Evolutionary conservation across 2,797 vertebrate species (phyloP).

Genomic region (Sibirionetta formosa): DNA sequence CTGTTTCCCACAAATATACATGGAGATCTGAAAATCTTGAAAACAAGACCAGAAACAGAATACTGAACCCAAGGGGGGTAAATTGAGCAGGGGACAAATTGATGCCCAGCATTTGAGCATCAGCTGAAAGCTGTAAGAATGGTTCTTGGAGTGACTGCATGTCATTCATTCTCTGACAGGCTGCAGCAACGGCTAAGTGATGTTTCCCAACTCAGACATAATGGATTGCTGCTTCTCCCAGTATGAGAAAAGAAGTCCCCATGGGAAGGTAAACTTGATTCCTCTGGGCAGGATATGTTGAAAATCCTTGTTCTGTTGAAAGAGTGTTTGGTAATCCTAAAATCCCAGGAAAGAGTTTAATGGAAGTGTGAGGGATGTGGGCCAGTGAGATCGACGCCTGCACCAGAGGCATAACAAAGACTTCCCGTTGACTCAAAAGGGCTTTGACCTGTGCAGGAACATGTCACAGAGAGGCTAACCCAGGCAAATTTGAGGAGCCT

Average conservation of each 20-base stretch:
- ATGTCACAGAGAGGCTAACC: accelerated
- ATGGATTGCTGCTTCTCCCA: background rate
- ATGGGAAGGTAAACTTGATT: background rate
- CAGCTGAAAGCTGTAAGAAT: background rate
- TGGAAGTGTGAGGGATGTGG: background rate
- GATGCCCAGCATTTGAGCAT: background rate
- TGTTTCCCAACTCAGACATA: slow-evolving; percentile 2
- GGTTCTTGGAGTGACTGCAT: background rate
- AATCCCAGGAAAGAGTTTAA: background rate
- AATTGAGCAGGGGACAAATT: background rate
- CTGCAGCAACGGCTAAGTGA: background rate
- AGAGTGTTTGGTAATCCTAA: slow-evolving; percentile 1
- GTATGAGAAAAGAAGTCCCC: background rate
- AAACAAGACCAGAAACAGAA: background rate
- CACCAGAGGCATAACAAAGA: background rate
- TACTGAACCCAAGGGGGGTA: background rate
- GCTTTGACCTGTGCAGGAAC: background rate
- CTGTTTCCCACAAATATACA: background rate
- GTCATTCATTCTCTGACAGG: background rate
- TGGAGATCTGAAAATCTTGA: background rate
- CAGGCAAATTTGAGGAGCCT: background rate
- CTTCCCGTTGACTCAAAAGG: background rate
- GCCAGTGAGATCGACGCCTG: background rate
- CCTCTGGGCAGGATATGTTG: slow-evolving; percentile 22
- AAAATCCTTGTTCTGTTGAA: slow-evolving; percentile 14